Conservation (phyloP, 1,140 invertebrate species). For the Platyscapa corneri region DNA sequence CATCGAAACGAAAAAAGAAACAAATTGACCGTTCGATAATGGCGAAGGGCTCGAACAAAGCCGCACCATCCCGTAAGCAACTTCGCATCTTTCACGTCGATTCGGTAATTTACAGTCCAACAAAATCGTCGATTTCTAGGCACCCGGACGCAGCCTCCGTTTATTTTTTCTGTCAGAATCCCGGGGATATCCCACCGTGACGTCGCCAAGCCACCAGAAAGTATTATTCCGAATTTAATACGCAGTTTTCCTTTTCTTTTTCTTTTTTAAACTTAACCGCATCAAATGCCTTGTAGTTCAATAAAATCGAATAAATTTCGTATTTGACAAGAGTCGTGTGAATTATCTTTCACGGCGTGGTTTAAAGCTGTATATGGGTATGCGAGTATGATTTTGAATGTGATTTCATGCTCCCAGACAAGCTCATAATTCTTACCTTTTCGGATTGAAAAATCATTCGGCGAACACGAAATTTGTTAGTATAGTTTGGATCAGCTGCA, state of each 20-base stretch:
- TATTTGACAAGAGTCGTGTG: conserved; percentile 36
- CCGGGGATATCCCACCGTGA: neutral
- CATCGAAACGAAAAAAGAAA: neutral
- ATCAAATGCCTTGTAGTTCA: conserved; percentile 21
- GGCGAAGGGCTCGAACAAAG: conserved; percentile 14
- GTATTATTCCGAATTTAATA: neutral
- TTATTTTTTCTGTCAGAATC: neutral
- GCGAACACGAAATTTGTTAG: neutral
- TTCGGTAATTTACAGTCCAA: conserved; percentile 62
- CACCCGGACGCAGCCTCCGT: neutral
- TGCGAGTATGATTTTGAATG: neutral
- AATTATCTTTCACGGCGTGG: neutral
- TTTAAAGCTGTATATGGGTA: neutral
- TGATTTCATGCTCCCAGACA: neutral
- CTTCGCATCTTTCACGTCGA: conserved; percentile 49
- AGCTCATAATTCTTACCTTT: neutral
- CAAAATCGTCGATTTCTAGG: conserved; percentile 27
- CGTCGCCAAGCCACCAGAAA: neutral
- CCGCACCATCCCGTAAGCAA: neutral
- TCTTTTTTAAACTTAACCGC: neutral
- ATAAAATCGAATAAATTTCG: conserved; percentile 40
- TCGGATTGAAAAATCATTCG: neutral
- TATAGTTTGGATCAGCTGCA: neutral
- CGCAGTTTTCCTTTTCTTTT: neutral
- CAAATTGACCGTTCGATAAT: neutral